Evolutionary conservation across 2,888 invertebrate species (phyloP).

Genomic region (Nephrotoma appendiculata): DNA sequence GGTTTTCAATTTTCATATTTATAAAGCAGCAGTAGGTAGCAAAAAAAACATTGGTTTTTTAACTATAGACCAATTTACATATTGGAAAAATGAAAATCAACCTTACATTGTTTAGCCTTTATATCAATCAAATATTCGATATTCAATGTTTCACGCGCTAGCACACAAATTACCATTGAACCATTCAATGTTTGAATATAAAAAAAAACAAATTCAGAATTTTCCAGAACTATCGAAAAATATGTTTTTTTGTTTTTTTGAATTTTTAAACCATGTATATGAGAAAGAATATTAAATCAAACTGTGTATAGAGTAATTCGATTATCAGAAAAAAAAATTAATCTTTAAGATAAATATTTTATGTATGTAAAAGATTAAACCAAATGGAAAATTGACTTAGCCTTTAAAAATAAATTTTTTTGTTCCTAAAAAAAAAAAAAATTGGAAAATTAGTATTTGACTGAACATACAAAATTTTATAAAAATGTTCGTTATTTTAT

Average conservation of each 20-base stretch:
- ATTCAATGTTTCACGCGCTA: not conserved
- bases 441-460: not conserved
- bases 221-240: not conserved
- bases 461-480: not conserved
- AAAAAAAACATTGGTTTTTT: not conserved
- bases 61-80: not conserved
- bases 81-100: not conserved
- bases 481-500: no score
- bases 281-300: not conserved
- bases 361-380: not conserved
- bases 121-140: not conserved
- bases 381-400: not conserved
- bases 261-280: not conserved
- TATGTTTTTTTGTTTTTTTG: not conserved
- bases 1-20: not conserved
- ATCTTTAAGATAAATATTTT: not conserved
- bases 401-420: not conserved
- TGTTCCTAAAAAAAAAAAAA: not conserved
- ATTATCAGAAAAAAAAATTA: not conserved
- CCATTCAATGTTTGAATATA: not conserved
- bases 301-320: not conserved
- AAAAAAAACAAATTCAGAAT: not conserved
- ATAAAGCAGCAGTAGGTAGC: not conserved
- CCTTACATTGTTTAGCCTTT: not conserved
- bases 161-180: not conserved